A percentile compares a stretch with the other conserved stretches of the same genome.
Conservation (phyloP, 2,113 vertebrate species). For the Microcebus ravelobensis region DNA sequence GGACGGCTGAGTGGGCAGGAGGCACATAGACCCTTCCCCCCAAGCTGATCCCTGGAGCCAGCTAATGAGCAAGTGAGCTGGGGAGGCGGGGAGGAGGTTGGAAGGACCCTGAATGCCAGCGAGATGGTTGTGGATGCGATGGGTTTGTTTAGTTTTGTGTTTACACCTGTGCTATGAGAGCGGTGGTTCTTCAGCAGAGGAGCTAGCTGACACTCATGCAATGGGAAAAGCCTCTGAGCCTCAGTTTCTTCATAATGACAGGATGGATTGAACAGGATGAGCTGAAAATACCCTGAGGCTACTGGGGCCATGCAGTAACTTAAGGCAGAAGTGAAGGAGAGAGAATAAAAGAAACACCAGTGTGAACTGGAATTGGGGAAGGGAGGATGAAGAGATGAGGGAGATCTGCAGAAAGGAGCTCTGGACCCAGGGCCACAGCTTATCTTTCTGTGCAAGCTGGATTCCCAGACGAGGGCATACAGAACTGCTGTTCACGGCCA, state of each 20-base stretch:
- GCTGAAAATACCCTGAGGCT: background rate
- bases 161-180: no score
- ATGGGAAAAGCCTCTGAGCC: background rate
- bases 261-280: background rate
- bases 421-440: background rate
- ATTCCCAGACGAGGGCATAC: no score
- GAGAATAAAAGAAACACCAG: background rate
- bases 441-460: no score
- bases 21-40: background rate
- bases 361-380: background rate
- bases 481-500: no score
- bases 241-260: background rate
- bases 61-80: background rate
- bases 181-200: background rate
- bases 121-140: background rate
- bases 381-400: background rate
- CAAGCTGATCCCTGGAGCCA: background rate
- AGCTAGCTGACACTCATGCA: background rate
- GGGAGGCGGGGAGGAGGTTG: background rate
- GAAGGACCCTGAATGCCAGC: background rate
- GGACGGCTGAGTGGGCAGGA: background rate
- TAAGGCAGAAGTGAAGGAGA: background rate
- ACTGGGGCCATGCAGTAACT: background rate
- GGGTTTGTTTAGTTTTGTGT: no score
- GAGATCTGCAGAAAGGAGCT: background rate